phyloP scores from a whole-genome alignment of 37 sponge, comb jelly and placozoan species.

The Cladorhizidae sp. region DNA sequence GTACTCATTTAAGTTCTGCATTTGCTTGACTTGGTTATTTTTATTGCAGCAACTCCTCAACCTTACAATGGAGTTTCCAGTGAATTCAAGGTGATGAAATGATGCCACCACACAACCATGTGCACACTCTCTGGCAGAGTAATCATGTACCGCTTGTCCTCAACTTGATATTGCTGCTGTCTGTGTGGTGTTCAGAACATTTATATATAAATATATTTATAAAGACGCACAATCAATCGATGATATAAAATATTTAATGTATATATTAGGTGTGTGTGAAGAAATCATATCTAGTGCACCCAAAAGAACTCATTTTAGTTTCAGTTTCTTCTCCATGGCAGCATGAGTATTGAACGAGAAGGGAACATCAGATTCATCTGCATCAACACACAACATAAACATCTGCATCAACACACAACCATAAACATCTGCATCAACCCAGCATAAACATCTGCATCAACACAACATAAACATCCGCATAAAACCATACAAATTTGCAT shows the following conservation, averaged over 20 bases:
- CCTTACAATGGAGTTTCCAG: constrained; percentile 19
- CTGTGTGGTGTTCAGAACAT: too few relatives aligned
- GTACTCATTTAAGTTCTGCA: too few relatives aligned
- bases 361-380: constrained; percentile 22
- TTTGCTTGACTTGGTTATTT: neutral
- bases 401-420: neutral
- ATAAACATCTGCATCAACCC: neutral
- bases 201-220: too few relatives aligned
- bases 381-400: neutral
- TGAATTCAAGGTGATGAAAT: constrained; percentile 7
- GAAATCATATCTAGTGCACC: too few relatives aligned
- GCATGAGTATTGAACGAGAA: constrained; percentile 21
- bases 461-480: neutral
- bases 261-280: too few relatives aligned
- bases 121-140: too few relatives aligned
- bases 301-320: neutral
- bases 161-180: too few relatives aligned
- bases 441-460: neutral
- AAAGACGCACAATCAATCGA: too few relatives aligned
- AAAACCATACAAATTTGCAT: too few relatives aligned
- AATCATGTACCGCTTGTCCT: too few relatives aligned
- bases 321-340: constrained; percentile 47
- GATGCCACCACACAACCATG: too few relatives aligned
- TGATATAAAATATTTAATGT: too few relatives aligned
- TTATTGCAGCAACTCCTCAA: neutral